These are phyloP conservation scores for Hypothenemus hampei DNA, from an alignment of 1,140 invertebrate species.

Conservation along the genomic window DNA sequence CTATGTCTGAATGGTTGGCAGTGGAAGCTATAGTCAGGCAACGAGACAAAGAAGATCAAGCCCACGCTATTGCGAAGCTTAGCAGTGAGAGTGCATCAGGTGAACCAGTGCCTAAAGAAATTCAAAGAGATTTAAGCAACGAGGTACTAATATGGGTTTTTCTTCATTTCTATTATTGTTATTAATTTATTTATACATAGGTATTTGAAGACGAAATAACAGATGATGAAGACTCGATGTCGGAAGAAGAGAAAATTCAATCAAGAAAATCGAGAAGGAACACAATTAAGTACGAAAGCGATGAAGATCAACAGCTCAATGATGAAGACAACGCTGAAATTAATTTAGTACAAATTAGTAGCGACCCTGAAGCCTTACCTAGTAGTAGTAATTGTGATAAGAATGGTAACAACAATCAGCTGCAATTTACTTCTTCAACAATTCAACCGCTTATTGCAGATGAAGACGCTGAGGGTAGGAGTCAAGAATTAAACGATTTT, in stretches of 20 bases:
- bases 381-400: slow-evolving; percentile 8
- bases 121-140: slow-evolving; percentile 42
- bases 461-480: neutral
- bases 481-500: slow-evolving; percentile 27
- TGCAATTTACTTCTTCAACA: no score
- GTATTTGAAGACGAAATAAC: slow-evolving; percentile 54
- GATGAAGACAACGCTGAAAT: neutral
- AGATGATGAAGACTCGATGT: slow-evolving; percentile 51
- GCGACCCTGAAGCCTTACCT: slow-evolving; percentile 7
- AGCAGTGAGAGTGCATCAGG: slow-evolving; percentile 52
- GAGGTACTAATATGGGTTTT: slow-evolving; percentile 42
- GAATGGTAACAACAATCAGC: neutral
- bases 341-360: slow-evolving; percentile 1
- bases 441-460: no score
- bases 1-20: slow-evolving; percentile 90
- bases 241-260: slow-evolving; percentile 48
- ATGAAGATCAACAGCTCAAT: slow-evolving; percentile 33
- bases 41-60: slow-evolving; percentile 68
- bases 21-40: slow-evolving; percentile 89
- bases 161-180: neutral
- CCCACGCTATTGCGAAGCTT: slow-evolving; percentile 58
- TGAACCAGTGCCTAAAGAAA: slow-evolving; percentile 38
- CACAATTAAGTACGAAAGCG: slow-evolving; percentile 47
- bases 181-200: slow-evolving; percentile 34
- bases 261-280: slow-evolving; percentile 43